phyloP scores from a whole-genome alignment of 1,140 invertebrate species.

The Penaeus vannamei region DNA sequence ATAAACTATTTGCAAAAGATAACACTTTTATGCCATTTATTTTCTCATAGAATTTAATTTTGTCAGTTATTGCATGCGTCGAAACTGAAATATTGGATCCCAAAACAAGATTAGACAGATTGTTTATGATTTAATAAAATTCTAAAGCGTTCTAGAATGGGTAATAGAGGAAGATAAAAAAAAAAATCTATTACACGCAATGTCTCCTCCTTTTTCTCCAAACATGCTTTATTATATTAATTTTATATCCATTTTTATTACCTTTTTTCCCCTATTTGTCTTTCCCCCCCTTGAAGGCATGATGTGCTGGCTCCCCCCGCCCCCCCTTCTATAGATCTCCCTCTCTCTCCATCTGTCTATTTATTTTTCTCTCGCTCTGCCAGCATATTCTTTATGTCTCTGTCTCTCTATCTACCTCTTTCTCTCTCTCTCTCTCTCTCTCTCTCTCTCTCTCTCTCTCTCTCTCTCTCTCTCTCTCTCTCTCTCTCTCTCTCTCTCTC shows the following conservation, averaged over 20 bases:
- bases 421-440: neutral
- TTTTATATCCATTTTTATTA: neutral
- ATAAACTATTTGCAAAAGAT: neutral
- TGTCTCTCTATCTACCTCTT: too few relatives aligned
- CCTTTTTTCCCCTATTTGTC: neutral
- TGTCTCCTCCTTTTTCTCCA: neutral
- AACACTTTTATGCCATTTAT: neutral
- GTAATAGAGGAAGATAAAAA: too few relatives aligned
- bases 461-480: neutral
- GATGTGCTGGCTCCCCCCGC: neutral
- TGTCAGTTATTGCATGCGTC: neutral
- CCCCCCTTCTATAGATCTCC: neutral
- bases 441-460: neutral
- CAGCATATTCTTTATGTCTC: neutral
- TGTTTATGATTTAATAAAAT: too few relatives aligned
- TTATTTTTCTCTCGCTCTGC: neutral
- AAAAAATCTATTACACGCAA: neutral
- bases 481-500: neutral
- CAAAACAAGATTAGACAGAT: too few relatives aligned
- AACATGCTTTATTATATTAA: neutral
- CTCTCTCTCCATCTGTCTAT: slow-evolving; percentile 17
- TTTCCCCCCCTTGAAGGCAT: neutral
- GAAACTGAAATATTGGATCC: too few relatives aligned
- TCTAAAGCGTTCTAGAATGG: too few relatives aligned
- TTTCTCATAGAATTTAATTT: neutral